phyloP scores from a whole-genome alignment of 2,797 vertebrate species.

The Gymnocypris eckloni region DNA sequence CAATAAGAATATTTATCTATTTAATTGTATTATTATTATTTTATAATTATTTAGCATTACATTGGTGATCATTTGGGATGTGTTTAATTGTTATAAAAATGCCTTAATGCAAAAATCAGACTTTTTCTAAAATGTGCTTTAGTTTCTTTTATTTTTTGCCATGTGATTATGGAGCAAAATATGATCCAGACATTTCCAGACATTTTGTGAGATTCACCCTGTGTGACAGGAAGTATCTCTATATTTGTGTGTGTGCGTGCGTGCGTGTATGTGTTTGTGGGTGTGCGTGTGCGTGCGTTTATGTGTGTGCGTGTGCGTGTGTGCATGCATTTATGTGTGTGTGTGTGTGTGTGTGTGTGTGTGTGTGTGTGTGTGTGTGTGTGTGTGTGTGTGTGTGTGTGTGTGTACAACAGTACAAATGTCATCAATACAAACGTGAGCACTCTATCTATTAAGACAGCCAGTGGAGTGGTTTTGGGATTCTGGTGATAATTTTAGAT shows the following conservation, averaged over 20 bases:
- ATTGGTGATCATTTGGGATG: neutral
- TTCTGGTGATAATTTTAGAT: conserved; percentile 45
- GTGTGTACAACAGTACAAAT: neutral
- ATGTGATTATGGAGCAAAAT: neutral
- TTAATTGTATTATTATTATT: too few species aligned
- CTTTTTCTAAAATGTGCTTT: neutral
- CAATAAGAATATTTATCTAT: too few species aligned
- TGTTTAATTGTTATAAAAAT: neutral
- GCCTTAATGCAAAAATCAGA: neutral
- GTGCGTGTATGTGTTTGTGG: too few species aligned
- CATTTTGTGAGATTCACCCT: neutral
- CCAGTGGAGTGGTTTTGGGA: conserved; percentile 39
- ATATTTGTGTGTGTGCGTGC: too few species aligned
- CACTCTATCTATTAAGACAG: conserved; percentile 47
- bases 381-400: neutral
- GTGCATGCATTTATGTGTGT: neutral
- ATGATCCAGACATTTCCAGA: neutral
- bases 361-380: neutral
- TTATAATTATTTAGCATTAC: too few species aligned
- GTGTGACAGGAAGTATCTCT: neutral
- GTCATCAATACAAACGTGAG: conserved; percentile 5
- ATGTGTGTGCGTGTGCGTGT: too few species aligned
- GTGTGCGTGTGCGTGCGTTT: too few species aligned
- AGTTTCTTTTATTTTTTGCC: neutral
- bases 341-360: neutral